Evolutionary conservation across 1,140 invertebrate species (phyloP), one percentile per base, ranked within the genome.

Genomic region (Dufourea novaeangliae): DNA sequence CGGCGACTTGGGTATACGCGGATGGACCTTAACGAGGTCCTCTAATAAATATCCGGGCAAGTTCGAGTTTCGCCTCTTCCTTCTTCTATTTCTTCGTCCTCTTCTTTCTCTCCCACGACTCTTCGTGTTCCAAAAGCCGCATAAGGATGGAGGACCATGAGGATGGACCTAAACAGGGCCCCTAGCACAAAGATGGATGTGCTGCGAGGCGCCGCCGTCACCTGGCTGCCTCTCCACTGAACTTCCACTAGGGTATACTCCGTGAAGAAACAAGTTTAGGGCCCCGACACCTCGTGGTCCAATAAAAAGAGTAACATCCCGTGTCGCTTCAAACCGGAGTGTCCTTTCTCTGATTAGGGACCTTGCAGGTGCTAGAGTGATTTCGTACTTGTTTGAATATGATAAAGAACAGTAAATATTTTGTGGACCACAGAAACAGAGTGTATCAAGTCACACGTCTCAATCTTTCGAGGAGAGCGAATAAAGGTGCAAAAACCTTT

Each of bases 131-230:
- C 83, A 72, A 75, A 72, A 76, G 64, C 64, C 83, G 76, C 64
- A 46, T 69, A 14, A 73, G 79, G 62, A 76, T 78, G 67, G 50
- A 68, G 79, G 79, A 44, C 67, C 81, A 76, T 75, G 84, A 82
- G 78, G 78, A 82, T 79, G 78, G 62, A 66, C 63, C 76, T 81
- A 71, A 86, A 77, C 80, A 66, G 78, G n/a, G 78, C 69, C 74
- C 57, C 68, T 41, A 63, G 25, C 74, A 78, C 79, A 83, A 92
- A 92, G 91, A 92, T 92, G 86, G 88, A 92, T 92, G 90, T 88
- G 84, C 66, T 89, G 79, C 80, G 72, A 91, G 90, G 91, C 92
- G 91, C 91, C 90, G 88, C 87, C 87, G 90, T 92, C 91, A 92
- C 91, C 91, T 92, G 89, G 87, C 66, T 72, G 67, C 64, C 78